phyloP scores from a whole-genome alignment of 2,113 vertebrate species.

The Irena cyanogastra region DNA sequence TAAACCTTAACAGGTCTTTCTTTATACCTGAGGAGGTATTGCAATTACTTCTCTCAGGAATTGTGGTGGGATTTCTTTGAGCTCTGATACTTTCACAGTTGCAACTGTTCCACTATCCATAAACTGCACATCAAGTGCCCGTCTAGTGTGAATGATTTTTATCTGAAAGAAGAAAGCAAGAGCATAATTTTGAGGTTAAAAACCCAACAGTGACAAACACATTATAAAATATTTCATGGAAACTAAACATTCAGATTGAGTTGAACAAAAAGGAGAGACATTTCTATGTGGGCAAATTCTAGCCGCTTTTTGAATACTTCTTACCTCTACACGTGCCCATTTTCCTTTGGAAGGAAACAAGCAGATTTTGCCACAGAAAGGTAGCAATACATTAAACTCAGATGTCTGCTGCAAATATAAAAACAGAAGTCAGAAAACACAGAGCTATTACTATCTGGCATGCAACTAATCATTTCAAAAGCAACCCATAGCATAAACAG shows the following conservation, averaged over 20 bases:
- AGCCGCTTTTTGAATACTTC: background rate
- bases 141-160: conserved; percentile 81
- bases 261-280: background rate
- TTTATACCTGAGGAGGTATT: conserved; percentile 87
- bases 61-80: conserved; percentile 83
- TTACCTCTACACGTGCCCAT: conserved; percentile 91
- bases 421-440: background rate
- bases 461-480: background rate
- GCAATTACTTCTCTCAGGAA: conserved; percentile 79
- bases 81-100: conserved; percentile 87
- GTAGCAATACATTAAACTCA: conserved; percentile 79
- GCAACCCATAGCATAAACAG: background rate
- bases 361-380: conserved; percentile 90
- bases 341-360: conserved; percentile 84
- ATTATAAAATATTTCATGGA: background rate
- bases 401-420: conserved; percentile 71
- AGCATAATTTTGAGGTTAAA: background rate
- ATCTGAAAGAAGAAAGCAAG: conserved; percentile 73
- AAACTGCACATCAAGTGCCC: conserved; percentile 85
- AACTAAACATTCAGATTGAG: background rate
- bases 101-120: conserved; percentile 82
- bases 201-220: background rate
- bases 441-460: background rate
- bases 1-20: background rate
- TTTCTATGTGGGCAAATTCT: background rate